These are phyloP conservation scores for Saccopteryx leptura DNA, from an alignment of 2,113 vertebrate genomes.

Conservation along the genomic window DNA sequence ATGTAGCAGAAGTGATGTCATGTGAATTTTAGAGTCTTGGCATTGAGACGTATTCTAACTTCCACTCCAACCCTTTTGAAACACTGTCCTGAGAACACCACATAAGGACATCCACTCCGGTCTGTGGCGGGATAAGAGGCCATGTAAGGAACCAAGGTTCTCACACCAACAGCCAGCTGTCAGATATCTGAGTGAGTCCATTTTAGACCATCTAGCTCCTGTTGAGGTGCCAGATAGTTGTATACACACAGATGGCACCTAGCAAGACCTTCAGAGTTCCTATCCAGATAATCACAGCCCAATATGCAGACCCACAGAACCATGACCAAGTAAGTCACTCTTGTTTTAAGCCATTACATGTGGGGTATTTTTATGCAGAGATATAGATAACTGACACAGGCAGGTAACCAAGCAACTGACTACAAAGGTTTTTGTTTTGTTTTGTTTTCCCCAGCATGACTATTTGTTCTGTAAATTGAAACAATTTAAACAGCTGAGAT, in stretches of 20 bases:
- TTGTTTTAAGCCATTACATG: background rate
- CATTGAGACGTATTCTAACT: background rate
- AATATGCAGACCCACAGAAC: conserved; percentile 13
- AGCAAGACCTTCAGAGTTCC: background rate
- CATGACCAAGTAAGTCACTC: background rate
- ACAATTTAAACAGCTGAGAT: conserved; percentile 22
- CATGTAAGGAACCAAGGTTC: background rate
- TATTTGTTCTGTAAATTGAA: conserved; percentile 42
- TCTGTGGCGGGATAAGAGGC: background rate
- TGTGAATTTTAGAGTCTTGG: background rate
- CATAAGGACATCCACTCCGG: background rate
- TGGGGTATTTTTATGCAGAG: background rate
- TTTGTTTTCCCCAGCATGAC: background rate
- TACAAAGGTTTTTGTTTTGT: background rate
- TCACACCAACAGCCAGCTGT: background rate
- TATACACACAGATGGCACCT: background rate
- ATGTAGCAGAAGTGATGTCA: background rate
- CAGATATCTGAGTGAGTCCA: background rate
- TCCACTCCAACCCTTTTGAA: background rate
- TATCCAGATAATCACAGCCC: background rate
- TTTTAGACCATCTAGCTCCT: background rate
- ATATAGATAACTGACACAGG: background rate
- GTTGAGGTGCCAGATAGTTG: background rate
- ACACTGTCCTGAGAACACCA: background rate
- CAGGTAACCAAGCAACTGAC: background rate